Conservation (phyloP, 2,113 vertebrate genomes). For the Psittacula cyanocephala region DNA sequence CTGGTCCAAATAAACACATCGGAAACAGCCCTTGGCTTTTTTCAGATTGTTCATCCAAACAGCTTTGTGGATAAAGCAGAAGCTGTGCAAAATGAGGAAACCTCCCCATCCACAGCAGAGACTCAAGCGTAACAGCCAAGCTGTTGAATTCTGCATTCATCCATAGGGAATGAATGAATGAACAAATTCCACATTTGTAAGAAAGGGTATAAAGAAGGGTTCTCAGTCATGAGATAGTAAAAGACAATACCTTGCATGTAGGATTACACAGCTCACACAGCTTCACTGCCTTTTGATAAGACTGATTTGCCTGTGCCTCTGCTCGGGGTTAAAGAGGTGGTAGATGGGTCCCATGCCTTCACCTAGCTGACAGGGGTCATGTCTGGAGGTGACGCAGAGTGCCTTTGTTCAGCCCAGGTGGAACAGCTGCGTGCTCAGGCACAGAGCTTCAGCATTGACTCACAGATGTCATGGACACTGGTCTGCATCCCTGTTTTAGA, state of each 20-base stretch:
- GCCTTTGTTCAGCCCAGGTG: neutral
- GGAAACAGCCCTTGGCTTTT: neutral
- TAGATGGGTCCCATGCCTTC: fast-evolving
- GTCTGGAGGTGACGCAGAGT: neutral
- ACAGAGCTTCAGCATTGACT: neutral
- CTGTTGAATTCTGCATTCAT: neutral
- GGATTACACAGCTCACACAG: neutral
- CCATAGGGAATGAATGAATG: neutral
- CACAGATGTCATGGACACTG: fast-evolving
- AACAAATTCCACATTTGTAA: neutral
- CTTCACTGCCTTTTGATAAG: neutral
- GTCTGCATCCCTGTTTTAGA: neutral
- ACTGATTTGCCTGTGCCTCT: neutral
- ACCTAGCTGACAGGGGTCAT: neutral
- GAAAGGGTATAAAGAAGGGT: neutral
- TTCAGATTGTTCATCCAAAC: neutral
- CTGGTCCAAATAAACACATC: constrained; percentile 44
- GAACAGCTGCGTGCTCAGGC: neutral
- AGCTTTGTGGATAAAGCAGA: constrained; percentile 13
- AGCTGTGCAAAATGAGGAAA: constrained; percentile 1
- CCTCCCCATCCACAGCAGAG: neutral
- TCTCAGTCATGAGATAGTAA: neutral
- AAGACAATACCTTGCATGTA: neutral
- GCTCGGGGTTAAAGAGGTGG: neutral
- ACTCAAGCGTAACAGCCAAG: neutral